A percentile compares a stretch with the other conserved stretches of the same genome.
Evolutionary conservation across 2,113 vertebrate species (phyloP).

Genomic region (Perca flavescens): DNA sequence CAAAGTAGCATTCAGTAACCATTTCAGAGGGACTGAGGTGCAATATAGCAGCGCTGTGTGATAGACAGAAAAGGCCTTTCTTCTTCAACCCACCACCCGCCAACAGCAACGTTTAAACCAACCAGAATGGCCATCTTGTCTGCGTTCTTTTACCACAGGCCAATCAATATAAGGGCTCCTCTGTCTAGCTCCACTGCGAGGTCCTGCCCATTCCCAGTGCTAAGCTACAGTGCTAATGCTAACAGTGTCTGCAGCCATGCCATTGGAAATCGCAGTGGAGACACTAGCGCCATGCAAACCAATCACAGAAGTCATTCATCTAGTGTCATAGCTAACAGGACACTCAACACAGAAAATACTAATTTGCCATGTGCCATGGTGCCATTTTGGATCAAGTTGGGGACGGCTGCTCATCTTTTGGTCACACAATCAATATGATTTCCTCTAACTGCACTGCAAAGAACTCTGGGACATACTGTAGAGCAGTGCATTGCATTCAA

Average conservation of each 20-base stretch:
- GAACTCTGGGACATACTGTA: slow-evolving; percentile 63
- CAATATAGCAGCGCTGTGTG: slow-evolving; percentile 74
- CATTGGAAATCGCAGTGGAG: slow-evolving; percentile 80
- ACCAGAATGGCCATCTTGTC: slow-evolving; percentile 34
- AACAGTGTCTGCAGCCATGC: slow-evolving; percentile 76
- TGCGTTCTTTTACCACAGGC: slow-evolving; percentile 58
- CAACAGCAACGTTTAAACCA: slow-evolving; percentile 30
- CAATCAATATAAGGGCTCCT: slow-evolving; percentile 71
- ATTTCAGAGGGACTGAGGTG: slow-evolving; percentile 64
- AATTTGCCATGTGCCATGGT: slow-evolving; percentile 56
- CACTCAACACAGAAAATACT: slow-evolving; percentile 49
- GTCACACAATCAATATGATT: slow-evolving; percentile 58
- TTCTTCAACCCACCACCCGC: not conserved
- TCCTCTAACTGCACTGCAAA: slow-evolving; percentile 62
- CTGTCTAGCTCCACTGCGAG: slow-evolving; percentile 83
- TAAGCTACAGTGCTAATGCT: slow-evolving; percentile 75
- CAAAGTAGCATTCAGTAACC: slow-evolving; percentile 71
- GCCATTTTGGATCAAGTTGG: slow-evolving; percentile 46
- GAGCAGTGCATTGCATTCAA: slow-evolving; percentile 81
- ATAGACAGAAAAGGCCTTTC: slow-evolving; percentile 81
- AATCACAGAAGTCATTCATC: slow-evolving; percentile 75
- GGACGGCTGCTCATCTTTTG: slow-evolving; percentile 34
- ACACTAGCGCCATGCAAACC: slow-evolving; percentile 84
- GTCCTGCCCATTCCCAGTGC: slow-evolving; percentile 81
- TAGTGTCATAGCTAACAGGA: slow-evolving; percentile 65